Base-by-base conservation (phyloP, 2,113 vertebrate species). In the Mellivora capensis region DNA sequence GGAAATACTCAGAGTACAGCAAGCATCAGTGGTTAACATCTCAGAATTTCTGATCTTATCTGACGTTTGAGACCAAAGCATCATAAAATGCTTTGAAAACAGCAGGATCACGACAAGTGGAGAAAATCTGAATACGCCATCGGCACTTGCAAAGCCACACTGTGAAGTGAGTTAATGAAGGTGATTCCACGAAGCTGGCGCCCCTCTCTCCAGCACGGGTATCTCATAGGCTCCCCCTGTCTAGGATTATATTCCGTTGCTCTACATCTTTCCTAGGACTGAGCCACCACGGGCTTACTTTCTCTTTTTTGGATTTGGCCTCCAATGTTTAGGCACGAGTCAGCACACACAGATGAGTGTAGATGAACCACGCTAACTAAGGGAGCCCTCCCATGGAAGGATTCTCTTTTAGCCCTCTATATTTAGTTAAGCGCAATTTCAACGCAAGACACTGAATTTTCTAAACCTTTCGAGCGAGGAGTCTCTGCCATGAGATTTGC, bases 341-440 rank as follows among this genome's bases (percentile, higher is more conserved):
- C 94, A 96, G 95, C 90, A 94, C 62, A 94, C 93, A 96, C 80
- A 87, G 93, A 97, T 74, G 94, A 97, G 81, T 57, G 81, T 57
- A 97, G 97, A 96, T 92, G 69, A 94, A 62, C 76, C 34, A 92
- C 88, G 80, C 93, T 96, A 93, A 96, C 87, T 93, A 96, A 97
- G 95, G 95, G 80, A 94, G 34, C 89, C 62, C 81, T 90, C 52
- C 91, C 84, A 77, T 76, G 88, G 49, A 96, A 94, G 88, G 47
- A 74, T 81, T 96, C 86, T 97, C 94, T 93, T 62, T 86, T 76
- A 96, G 90, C 71, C 23, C 72, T 90, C 95, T 94, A 85, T 87
- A 96, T 96, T 97, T 93, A 97, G 88, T 71, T 64, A 90, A 95
- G 64, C 4, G 4, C 49, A 52, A 52, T 52, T 52, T 52, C 86